These are phyloP conservation scores for Hedychridium roseum DNA, from an alignment of 2,888 invertebrate species.

Conservation along the genomic window DNA sequence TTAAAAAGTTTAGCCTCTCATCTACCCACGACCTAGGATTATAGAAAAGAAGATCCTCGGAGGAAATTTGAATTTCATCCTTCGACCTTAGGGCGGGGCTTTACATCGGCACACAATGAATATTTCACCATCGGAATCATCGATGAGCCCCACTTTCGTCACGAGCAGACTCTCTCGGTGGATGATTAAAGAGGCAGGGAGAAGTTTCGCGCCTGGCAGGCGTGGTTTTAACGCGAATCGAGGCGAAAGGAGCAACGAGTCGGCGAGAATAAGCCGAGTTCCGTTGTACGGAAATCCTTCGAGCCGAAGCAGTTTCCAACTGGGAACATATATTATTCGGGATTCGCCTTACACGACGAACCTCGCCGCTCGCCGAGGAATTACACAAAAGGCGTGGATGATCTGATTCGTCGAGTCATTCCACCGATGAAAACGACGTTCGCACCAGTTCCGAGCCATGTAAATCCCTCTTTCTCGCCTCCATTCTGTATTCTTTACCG, in stretches of 20 bases:
- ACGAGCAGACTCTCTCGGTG: constrained; percentile 9
- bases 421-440: constrained; percentile 3
- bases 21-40: too few relatives aligned
- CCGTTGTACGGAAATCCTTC: constrained; percentile 1
- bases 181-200: constrained; percentile 13
- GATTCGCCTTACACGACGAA: too few relatives aligned
- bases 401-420: constrained; percentile 18
- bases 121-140: constrained; percentile 12
- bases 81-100: too few relatives aligned
- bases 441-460: constrained; percentile 10
- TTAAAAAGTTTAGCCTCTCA: too few relatives aligned
- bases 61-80: too few relatives aligned
- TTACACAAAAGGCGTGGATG: constrained; percentile 17
- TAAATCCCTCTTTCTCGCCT: constrained; percentile 1
- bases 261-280: not conserved
- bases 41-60: too few relatives aligned
- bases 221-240: constrained; percentile 4
- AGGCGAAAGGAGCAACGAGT: constrained; percentile 3
- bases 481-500: constrained; percentile 4
- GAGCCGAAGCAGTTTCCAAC: too few relatives aligned
- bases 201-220: constrained; percentile 1
- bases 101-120: too few relatives aligned
- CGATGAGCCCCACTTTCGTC: not conserved
- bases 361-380: too few relatives aligned
- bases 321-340: too few relatives aligned